A percentile compares a stretch with the other conserved stretches of the same genome.
These are phyloP conservation scores for Nomia melanderi DNA, from an alignment of 1,140 invertebrate species.

Conservation along the genomic window DNA sequence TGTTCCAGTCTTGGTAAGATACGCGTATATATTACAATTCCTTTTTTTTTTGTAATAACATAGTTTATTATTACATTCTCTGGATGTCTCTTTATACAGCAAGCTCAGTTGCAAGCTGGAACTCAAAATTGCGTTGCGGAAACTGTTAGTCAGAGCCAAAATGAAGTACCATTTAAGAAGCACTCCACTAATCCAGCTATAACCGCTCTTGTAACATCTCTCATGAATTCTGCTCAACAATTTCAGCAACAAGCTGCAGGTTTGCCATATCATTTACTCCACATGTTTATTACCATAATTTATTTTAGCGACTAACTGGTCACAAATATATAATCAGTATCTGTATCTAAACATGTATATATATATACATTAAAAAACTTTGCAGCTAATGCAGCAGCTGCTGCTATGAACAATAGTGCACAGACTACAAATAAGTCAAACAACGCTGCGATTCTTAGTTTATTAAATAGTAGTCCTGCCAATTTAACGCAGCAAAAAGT, in stretches of 20 bases:
- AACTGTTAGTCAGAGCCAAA: constrained; percentile 76
- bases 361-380: constrained; percentile 24
- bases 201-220: constrained; percentile 87
- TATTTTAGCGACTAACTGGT: no score
- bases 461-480: constrained; percentile 87
- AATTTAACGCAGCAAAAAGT: constrained; percentile 77
- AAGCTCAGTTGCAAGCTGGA: constrained; percentile 83
- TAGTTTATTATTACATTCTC: constrained; percentile 8
- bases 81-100: constrained; percentile 73
- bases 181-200: constrained; percentile 87
- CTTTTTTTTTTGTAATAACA: neutral
- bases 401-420: constrained; percentile 79
- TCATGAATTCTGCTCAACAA: constrained; percentile 90
- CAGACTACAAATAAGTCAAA: constrained; percentile 77
- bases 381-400: constrained; percentile 79
- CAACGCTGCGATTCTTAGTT: constrained; percentile 87
- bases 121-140: constrained; percentile 73
- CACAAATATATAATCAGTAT: neutral
- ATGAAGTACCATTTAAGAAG: constrained; percentile 82
- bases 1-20: constrained; percentile 82
- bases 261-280: constrained; percentile 56
- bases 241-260: constrained; percentile 86
- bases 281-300: neutral
- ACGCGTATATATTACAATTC: neutral
- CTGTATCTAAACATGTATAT: neutral